Evolutionary conservation across 2,113 vertebrate species (phyloP), one percentile per base, ranked within the genome.

Genomic region (Apteryx owenii): DNA sequence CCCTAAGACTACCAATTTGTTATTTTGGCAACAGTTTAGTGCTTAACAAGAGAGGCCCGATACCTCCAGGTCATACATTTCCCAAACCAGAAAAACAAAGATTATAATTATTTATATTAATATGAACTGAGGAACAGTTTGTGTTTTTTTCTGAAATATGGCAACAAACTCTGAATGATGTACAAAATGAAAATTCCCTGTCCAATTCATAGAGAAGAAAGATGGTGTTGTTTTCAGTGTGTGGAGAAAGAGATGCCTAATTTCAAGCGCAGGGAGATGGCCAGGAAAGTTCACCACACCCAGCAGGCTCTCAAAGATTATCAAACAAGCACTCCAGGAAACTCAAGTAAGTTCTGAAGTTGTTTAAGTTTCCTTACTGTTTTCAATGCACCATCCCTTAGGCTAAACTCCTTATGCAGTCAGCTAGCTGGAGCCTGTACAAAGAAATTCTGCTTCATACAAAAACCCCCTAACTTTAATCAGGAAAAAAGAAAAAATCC

Each of bases 371-470:
- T 90, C 91, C 89, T 95, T 79, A 71, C 70, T 93, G 83, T 71
- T 84, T 95, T 77, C 81, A 95, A 54, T 66, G 66, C 83, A 80
- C 40, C 88, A 68, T 48, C 93, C 92, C 86, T 79, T 51, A 89
- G 95, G 92, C 93, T 94, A 90, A 75, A 84, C 86, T 91, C 79
- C 38, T 84, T 75, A 9, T 72, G 91, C 2, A 95, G 91, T 60
- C 84, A 95, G 91, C 72, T 83, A 94, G 84, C 91, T 97, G 94
- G 94, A 97, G 79, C 86, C 72, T 79, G 83, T 78, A 96, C 94
- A 94, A 93, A 96, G 90, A 81, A 68, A 92, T 62, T 69, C 71
- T 95, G 78, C 73, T 85, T 61, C 88, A 70, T 38, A 64, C 26
- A 53, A 53, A 53, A 91, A 94, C 85, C 84, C 64, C 64, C 19